Base-by-base conservation (phyloP, 2,113 vertebrate species). In the Ramphastos sulfuratus region DNA sequence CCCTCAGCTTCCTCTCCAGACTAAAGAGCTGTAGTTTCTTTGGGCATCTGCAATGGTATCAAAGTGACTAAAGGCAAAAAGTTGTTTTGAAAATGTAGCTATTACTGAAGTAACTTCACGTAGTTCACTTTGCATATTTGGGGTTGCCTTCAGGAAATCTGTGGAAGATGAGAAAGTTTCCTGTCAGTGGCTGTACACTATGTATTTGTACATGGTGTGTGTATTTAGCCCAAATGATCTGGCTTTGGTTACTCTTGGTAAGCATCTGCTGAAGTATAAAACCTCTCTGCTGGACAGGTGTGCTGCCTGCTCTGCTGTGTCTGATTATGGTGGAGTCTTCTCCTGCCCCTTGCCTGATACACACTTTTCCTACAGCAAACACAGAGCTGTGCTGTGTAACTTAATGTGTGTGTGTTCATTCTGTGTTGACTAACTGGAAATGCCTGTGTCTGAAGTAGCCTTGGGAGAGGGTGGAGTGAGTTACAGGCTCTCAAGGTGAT, bases 361-460 rank as follows among this genome's bases (percentile, higher is more conserved):
- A 10, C 7, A 0, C 15, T 25, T 58, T 19, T 44, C 9, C 2
- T 8, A 3, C 25, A 42, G 55, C 69, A 63, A 15, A 2, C 25
- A 31, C 31, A 8, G 35, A 17, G 59, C 80, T 30, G 60, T 23
- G 55, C 25, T 9, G 10, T 6, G 55, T 27, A 35, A 15, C 3
- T 25, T 0, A 1, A 3, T 0, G 4, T 4, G 24, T 4, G 6
- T 24, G 6, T 5, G 6, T 13, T 39, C 55, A 6, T 46, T 27
- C 64, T 60, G 9, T 28, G n/a, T 18, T 42, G 69, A 33, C 44
- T 33, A 28, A 31, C 7, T 46, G 42, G 6, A 9, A 17, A 7
- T 33, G 46, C 33, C 15, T 28, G 7, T 20, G 39, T 56, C 59
- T 77, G 56, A 48, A 44, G 77, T 50, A 64, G 64, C 31, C 9